These are phyloP conservation scores for Hymenochirus boettgeri DNA, from an alignment of 2,113 vertebrate genomes.

Conservation along the genomic window DNA sequence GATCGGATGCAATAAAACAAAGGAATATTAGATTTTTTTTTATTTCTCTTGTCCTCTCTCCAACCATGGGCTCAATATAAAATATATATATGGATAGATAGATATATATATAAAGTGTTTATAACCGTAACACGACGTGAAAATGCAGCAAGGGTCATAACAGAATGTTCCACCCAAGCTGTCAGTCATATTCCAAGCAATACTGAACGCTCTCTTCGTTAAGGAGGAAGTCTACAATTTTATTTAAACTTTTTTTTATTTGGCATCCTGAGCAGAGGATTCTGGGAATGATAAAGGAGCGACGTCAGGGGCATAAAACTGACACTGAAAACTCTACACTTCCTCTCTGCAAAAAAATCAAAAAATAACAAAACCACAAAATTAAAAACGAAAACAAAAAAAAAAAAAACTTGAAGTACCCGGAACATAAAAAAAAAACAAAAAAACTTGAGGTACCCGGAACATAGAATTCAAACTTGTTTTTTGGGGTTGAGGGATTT, in stretches of 20 bases:
- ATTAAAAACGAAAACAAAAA: constrained; percentile 44
- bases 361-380: constrained; percentile 41
- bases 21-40: background rate
- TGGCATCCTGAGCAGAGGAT: constrained; percentile 14
- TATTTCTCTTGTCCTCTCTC: constrained; percentile 26
- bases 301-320: background rate
- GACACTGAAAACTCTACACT: background rate
- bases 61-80: no score
- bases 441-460: background rate
- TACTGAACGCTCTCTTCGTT: constrained; percentile 25
- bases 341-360: background rate
- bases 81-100: no score
- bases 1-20: constrained; percentile 81
- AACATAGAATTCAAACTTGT: background rate
- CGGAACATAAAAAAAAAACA: constrained; percentile 12
- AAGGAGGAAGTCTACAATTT: background rate
- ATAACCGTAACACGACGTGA: constrained; percentile 4
- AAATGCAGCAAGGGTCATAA: constrained; percentile 42
- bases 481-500: background rate
- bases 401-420: background rate
- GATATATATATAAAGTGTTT: background rate
- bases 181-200: constrained; percentile 55
- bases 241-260: background rate
- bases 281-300: background rate
- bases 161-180: no score